Evolutionary conservation across 2,888 invertebrate species (phyloP), one percentile per base, ranked within the genome.

Genomic region (Drosophila niveifrons): DNA sequence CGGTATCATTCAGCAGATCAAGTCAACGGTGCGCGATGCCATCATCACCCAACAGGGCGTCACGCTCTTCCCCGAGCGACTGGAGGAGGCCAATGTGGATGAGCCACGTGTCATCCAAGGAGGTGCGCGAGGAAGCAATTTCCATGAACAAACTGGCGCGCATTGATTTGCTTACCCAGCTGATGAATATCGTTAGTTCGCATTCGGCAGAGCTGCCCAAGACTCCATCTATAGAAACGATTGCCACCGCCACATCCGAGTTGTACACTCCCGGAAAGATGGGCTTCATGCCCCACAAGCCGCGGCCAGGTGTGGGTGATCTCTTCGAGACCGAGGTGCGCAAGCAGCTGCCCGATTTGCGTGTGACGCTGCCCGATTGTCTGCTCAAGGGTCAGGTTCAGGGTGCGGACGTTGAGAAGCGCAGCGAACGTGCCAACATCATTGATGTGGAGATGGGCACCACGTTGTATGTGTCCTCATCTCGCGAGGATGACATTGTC

Each of bases 221-320:
- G 0, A 84, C 90, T 1, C 93, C 94, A 47, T 90, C 91, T 0
- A 64, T 82, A 39, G 89, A 89, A 15, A 88, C 93, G 1, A 85
- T 92, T 28, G 84, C 89, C 1, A 85, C 89, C 10, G 88, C 88
- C 0, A 78, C 80, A 1, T 82, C 89, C 0, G 93, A 93, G 41
- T 92, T 94, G 18, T 95, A 96, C 78, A 92, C 93, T 52, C 94
- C 94, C 73, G 95, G 95, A 10, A 95, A 95, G 89, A 93, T 95
- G 66, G 95, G 95, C 8, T 95, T 95, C 75, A 92, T 95, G 70
- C 95, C 95, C 0, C 94, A 94, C 81, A 90, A 72, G 41, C 63
- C 76, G 0, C 62, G 56, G 3, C 44, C 85, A 1, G 73, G 91
- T 7, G 86, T 91, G 0, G 86, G 90, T 15, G 90, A 91, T n/a